Evolutionary conservation across 64 coral and sea anemone species (phyloP).

Genomic region (Montipora sp.): DNA sequence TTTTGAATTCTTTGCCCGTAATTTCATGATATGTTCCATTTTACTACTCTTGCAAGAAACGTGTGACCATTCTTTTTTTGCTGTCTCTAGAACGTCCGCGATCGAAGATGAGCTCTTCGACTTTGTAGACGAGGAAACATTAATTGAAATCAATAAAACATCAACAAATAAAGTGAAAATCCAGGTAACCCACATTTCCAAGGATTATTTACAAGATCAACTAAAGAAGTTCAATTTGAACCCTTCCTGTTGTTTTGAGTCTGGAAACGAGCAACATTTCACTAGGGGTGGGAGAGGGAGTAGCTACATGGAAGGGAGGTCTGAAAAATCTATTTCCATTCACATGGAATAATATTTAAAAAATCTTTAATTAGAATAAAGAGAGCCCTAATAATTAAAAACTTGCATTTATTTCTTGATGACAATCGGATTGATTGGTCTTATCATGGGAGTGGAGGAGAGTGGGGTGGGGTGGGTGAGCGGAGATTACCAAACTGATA

Average conservation of each 20-base stretch:
- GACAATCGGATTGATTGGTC: too few species aligned
- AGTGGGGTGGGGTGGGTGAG: too few species aligned
- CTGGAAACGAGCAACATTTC: not conserved
- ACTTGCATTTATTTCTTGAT: too few species aligned
- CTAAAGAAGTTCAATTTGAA: not conserved
- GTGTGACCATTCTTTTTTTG: constrained; percentile 32
- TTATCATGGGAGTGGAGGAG: too few species aligned
- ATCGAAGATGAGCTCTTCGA: constrained; percentile 61
- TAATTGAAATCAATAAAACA: not conserved
- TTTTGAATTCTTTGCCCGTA: constrained; percentile 65
- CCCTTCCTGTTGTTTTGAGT: not conserved
- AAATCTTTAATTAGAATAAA: too few species aligned
- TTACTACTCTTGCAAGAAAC: constrained; percentile 55
- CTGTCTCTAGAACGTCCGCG: constrained; percentile 72
- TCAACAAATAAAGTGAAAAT: not conserved
- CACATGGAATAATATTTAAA: too few species aligned
- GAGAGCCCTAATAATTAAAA: too few species aligned
- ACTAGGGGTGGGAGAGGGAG: not conserved
- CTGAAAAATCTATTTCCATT: too few species aligned
- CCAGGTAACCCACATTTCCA: not conserved
- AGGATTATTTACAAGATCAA: not conserved
- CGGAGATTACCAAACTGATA: too few species aligned
- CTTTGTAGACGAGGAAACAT: not conserved
- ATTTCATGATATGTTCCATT: constrained; percentile 65
- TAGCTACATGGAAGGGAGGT: not conserved